phyloP scores from a whole-genome alignment of 2,888 invertebrate species.

The Platycnemis pennipes region DNA sequence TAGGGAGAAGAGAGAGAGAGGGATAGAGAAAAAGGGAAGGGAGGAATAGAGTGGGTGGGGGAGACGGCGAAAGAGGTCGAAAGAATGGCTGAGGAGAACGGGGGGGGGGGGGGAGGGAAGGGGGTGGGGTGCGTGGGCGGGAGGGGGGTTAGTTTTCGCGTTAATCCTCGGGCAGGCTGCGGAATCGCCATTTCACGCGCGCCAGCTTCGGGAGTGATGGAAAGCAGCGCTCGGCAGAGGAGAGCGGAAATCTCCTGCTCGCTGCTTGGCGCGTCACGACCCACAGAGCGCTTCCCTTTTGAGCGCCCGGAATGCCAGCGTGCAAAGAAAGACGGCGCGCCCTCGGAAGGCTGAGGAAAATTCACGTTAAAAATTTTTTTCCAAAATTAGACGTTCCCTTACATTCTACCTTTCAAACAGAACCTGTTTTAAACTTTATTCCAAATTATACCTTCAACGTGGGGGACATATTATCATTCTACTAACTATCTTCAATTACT shows the following conservation, averaged over 20 bases:
- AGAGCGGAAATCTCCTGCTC: background rate
- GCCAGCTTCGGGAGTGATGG: background rate
- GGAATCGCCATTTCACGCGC: background rate
- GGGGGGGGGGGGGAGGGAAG: background rate
- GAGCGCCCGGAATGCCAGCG: background rate
- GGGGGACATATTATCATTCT: too few species aligned
- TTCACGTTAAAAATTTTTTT: background rate
- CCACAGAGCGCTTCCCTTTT: background rate
- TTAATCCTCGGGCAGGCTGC: background rate
- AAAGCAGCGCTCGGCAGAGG: background rate
- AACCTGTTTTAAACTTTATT: too few species aligned
- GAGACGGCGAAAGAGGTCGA: background rate
- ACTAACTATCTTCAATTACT: too few species aligned
- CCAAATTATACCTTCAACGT: too few species aligned
- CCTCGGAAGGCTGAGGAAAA: background rate
- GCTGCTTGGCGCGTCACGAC: background rate
- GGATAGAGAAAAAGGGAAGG: background rate
- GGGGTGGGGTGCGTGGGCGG: background rate
- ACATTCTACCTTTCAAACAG: too few species aligned
- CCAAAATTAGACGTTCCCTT: background rate
- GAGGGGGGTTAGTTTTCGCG: background rate
- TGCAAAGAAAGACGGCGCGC: background rate
- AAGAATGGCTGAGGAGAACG: background rate
- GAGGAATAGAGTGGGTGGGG: background rate
- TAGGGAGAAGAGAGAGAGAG: background rate